Base-by-base conservation (phyloP, 2,888 invertebrate species). In the Deroplatys truncata region DNA sequence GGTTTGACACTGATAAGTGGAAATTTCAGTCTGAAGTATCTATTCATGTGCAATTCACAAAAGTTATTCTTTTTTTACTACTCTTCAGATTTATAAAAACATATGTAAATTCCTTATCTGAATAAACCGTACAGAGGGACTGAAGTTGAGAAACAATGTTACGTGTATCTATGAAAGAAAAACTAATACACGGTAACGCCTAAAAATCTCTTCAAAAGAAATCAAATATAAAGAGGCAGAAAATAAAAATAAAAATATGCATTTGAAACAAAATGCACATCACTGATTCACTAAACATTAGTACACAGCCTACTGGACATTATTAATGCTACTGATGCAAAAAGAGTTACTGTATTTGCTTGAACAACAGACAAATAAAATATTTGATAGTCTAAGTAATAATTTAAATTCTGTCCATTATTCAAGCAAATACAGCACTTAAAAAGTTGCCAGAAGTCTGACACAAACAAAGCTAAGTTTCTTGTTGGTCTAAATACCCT, bases 11-110 rank as follows among this genome's bases (percentile, higher is more conserved):
- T 82, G 56, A 29, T 49, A 85, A 9, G 56, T 82, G 29, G 15
- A 8, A 86, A 28, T 86, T 86, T 86, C 86, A 86, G 86, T 86
- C 86, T 86, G 86, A 82, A 82, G 25, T 85, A 28, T 28, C 85
- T 85, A 85, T 20, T 20, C 56, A 72, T 20, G 56, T 72, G 20
- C 56, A 72, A 72, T 72, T 72, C 56, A 72, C 56, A 20, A 72
- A n/a, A n/a, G n/a, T n/a, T n/a, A n/a, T 7, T 72, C 15, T 56
- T 20, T 20, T 72, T 72, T 72, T 20, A 72, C 20, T 20, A 20
- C 56, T 72, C 56, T 20, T 72, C 20, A 72, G 56, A 72, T 72
- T 72, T 72, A 20, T 72, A 72, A 72, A 25, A 72, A 72, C 56
- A 72, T 72, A 15, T 16, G 20, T 72, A 20, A 72, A 20, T 20